Evolutionary conservation across 2,888 invertebrate species (phyloP).

Genomic region (Tridacna crocea): DNA sequence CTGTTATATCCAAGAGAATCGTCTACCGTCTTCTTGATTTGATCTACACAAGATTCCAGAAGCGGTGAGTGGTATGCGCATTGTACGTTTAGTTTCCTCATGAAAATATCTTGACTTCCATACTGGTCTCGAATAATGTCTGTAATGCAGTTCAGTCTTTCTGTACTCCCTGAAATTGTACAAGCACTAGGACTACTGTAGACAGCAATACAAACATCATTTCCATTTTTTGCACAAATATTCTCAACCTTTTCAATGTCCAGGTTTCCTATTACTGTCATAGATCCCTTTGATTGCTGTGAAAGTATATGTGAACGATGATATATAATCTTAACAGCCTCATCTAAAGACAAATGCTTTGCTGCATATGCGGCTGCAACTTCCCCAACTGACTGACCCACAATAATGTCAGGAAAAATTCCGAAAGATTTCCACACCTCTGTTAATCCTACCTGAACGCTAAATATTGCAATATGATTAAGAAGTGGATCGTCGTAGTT

Average conservation of each 20-base stretch:
- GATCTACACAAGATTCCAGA: slow-evolving; percentile 48
- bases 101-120: neutral
- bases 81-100: slow-evolving; percentile 44
- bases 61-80: slow-evolving; percentile 67
- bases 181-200: slow-evolving; percentile 67
- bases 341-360: slow-evolving; percentile 60
- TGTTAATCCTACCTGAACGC: slow-evolving; percentile 65
- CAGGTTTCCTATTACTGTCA: slow-evolving; percentile 65
- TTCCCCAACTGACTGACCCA: slow-evolving; percentile 75
- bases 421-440: slow-evolving; percentile 63
- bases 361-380: slow-evolving; percentile 70
- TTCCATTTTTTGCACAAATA: slow-evolving; percentile 30
- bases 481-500: slow-evolving; percentile 59
- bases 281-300: slow-evolving; percentile 61
- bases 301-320: slow-evolving; percentile 62
- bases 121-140: slow-evolving; percentile 36
- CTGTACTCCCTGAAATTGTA: slow-evolving; percentile 67
- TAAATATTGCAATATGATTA: slow-evolving; percentile 71
- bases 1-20: slow-evolving; percentile 55
- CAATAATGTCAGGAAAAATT: slow-evolving; percentile 57
- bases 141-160: slow-evolving; percentile 36
- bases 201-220: slow-evolving; percentile 61
- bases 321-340: slow-evolving; percentile 70
- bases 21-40: slow-evolving; percentile 49
- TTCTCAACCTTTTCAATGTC: slow-evolving; percentile 48